These are phyloP conservation scores for Nymphalis io DNA, from an alignment of 1,140 invertebrate genomes.

Conservation along the genomic window DNA sequence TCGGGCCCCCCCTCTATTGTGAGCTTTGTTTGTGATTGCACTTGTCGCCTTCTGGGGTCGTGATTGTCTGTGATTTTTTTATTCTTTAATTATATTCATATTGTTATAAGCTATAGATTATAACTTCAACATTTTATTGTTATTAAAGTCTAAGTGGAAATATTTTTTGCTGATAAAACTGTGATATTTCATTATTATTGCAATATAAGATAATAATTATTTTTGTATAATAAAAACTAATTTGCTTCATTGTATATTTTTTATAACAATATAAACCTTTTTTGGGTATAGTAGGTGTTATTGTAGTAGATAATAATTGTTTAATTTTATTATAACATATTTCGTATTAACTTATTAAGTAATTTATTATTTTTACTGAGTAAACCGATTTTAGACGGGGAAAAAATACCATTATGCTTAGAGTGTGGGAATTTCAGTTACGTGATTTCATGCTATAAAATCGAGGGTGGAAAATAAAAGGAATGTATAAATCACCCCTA, in stretches of 20 bases:
- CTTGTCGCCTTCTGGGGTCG: slow-evolving; percentile 52
- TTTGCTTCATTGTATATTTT: too few relatives aligned
- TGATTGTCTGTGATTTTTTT: slow-evolving; percentile 31
- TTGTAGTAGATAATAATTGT: too few relatives aligned
- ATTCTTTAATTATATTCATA: background rate
- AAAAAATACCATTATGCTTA: slow-evolving; percentile 43
- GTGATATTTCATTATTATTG: too few relatives aligned
- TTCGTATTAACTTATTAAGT: background rate
- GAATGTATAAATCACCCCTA: slow-evolving; percentile 76
- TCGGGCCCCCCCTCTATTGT: slow-evolving; percentile 49
- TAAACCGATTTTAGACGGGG: slow-evolving; percentile 5
- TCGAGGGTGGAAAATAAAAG: slow-evolving; percentile 73
- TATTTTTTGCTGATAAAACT: too few relatives aligned
- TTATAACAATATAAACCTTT: too few relatives aligned
- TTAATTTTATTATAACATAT: too few relatives aligned
- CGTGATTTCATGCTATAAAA: slow-evolving; percentile 55
- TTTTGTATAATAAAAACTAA: too few relatives aligned
- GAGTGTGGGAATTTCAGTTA: slow-evolving; percentile 77
- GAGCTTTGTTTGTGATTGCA: slow-evolving; percentile 56
- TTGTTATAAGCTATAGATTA: background rate
- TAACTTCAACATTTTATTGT: too few relatives aligned
- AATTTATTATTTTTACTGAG: background rate
- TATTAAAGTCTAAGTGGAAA: too few relatives aligned
- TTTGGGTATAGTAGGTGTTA: too few relatives aligned
- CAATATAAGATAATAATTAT: too few relatives aligned